Evolutionary conservation across 2,888 invertebrate genomes (phyloP).

Genomic region (Meiosimyza platycephala): DNA sequence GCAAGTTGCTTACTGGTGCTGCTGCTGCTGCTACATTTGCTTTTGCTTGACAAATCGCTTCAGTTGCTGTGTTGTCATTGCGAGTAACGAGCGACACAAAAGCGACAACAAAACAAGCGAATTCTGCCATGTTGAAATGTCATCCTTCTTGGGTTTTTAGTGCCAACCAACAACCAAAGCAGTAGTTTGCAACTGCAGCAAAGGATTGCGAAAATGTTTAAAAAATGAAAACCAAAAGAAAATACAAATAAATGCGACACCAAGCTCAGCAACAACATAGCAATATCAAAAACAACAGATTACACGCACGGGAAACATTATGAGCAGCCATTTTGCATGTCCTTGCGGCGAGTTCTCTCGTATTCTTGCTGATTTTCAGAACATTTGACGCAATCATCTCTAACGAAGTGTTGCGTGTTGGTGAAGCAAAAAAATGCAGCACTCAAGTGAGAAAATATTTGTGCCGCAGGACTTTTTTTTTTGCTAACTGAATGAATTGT

Average conservation of each 20-base stretch:
- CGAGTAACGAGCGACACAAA: constrained; percentile 19
- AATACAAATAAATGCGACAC: background rate
- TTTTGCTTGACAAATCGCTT: constrained; percentile 19
- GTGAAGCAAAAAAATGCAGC: background rate
- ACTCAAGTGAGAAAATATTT: background rate
- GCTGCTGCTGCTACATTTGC: background rate
- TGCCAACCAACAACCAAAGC: background rate
- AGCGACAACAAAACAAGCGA: constrained; percentile 3
- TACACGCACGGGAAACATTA: constrained; percentile 28
- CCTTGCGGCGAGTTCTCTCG: background rate
- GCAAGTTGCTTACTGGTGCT: too few species aligned
- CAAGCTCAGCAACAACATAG: background rate
- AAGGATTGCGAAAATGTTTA: background rate
- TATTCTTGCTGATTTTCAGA: background rate
- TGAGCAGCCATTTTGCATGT: constrained; percentile 19
- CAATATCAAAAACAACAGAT: constrained; percentile 13
- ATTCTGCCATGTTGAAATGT: background rate
- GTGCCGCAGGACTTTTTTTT: background rate
- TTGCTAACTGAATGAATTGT: too few species aligned
- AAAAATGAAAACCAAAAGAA: background rate
- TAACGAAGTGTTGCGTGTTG: background rate
- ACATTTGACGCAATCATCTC: background rate
- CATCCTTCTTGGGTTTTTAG: constrained; percentile 5
- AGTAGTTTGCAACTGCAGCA: constrained; percentile 1
- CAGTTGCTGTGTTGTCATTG: constrained; percentile 7